Base-by-base conservation (phyloP, 2,113 vertebrate species). In the Eolophus roseicapilla region DNA sequence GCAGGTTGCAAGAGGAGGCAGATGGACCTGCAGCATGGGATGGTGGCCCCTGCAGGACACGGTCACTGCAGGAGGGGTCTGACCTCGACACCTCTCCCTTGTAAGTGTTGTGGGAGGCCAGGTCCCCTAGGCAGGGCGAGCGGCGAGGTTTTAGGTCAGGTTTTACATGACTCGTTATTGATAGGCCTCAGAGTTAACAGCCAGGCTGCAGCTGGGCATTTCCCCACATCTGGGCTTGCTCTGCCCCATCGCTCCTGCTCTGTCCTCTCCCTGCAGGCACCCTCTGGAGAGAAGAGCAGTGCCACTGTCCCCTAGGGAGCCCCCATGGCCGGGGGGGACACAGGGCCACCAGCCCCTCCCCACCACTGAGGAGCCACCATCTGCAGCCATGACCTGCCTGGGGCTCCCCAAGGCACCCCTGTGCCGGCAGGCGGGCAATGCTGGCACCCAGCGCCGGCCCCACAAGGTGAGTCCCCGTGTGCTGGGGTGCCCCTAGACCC, bases 51-150 rank as follows among this genome's bases (percentile, higher is more conserved):
- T 65, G 33, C 25, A 78, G 92, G 77, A 33, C 60, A 41, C 3
- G 0, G 68, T 44, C 93, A 11, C 55, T 57, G 1, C 84, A 67
- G 75, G 87, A 92, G 17, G 77, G 69, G 46, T 14, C 43, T 2
- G 25, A 2, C 50, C 88, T 63, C 2, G 9, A 62, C 31, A 19
- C n/a, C 33, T 60, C 90, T 33, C 44, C 88, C 7, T 33, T 81
- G 98, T 99, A 96, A 96, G 98, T 97, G 75, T 10, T 53, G 31
- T 10, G 39, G 18, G 62, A 31, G 24, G 17, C 13, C 6, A 11
- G 19, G 18, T 17, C 2, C 17, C 28, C 33, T 17, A 1, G 19
- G 10, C 3, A 7, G 60, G n/a, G 10, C 0, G 1, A 46, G 71
- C 5, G 3, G 44, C 13, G 35, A 62, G 41, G 16, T 43, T 82